Base-by-base conservation (phyloP, 2,888 invertebrate genomes). In the Melinaea marsaeus region DNA sequence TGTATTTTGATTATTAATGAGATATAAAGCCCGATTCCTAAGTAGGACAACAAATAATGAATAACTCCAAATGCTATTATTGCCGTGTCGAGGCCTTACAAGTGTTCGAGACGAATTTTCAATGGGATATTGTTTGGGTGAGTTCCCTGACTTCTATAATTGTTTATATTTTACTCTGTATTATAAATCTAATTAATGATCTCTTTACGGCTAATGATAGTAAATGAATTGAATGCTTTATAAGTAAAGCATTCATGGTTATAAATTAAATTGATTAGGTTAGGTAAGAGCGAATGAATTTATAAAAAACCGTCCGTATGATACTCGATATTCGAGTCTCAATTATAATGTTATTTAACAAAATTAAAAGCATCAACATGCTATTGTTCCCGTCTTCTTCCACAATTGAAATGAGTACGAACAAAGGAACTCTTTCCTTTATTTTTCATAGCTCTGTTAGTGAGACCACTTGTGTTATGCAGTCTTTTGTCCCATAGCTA, bases 81-180 rank as follows among this genome's bases (percentile, higher is more conserved):
- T 80, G 80, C 22, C 80, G 81, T 79, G 79, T 72, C 71, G 85
- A 89, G 80, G 83, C 87, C 88, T 71, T 75, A 85, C 76, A 86
- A 86, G 79, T 84, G 85, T 78, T 76, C 78, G 73, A 73, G 70
- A 77, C 80, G 78, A 85, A 85, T 83, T 83, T 78, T 79, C 81
- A 85, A 88, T 87, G 85, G 81, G 83, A 81, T 81, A 73, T 76
- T 72, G 73, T 67, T 73, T 75, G 51, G 51, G 51, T 51, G 32
- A 51, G 51, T 51, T 32, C 51, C 51, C 22, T 51, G 32, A 51
- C 51, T 22, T 22, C 22, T 22, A 32, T 32, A 32, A 51, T 32
- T 51, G 32, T 51, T 51, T 32, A 51, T 51, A 9, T 6, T 32
- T 51, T 9, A 51, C 51, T 48, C 13, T 51, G 51, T 51, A 32